Evolutionary conservation across 37 sponge, comb jelly and placozoan species (phyloP).

Genomic region (Chondrilla cf. caribensis): DNA sequence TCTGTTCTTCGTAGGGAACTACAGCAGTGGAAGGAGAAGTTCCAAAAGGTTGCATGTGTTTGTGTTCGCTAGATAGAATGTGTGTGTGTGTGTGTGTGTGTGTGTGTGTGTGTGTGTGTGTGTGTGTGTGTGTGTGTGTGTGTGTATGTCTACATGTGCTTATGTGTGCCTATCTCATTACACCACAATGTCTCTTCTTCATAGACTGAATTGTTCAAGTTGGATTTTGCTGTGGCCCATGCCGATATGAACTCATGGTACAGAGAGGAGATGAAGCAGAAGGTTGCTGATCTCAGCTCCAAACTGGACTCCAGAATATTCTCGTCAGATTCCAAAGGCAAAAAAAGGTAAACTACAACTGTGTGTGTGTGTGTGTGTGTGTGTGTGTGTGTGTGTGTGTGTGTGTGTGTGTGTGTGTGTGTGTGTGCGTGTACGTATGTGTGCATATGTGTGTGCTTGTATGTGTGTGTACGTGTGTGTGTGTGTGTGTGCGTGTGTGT

Average conservation of each 20-base stretch:
- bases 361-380: neutral
- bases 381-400: too few relatives aligned
- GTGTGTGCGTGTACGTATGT: too few relatives aligned
- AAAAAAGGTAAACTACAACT: neutral
- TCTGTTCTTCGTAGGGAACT: constrained; percentile 68
- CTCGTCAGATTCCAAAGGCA: neutral
- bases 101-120: constrained; percentile 34
- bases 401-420: too few relatives aligned
- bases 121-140: constrained; percentile 36
- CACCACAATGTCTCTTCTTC: too few relatives aligned
- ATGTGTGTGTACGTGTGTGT: too few relatives aligned
- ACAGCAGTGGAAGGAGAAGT: constrained; percentile 44
- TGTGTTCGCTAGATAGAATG: neutral
- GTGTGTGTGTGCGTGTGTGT: too few relatives aligned
- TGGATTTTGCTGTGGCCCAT: neutral
- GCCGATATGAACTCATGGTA: neutral
- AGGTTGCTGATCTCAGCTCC: neutral
- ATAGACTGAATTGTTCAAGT: neutral
- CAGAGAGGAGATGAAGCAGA: neutral
- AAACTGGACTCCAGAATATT: constrained; percentile 15
- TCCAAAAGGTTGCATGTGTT: constrained; percentile 12
- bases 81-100: neutral
- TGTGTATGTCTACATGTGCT: constrained; percentile 17
- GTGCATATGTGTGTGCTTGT: too few relatives aligned
- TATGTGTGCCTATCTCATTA: neutral